phyloP scores from a whole-genome alignment of 1,140 invertebrate species.

The Drusus annulatus region DNA sequence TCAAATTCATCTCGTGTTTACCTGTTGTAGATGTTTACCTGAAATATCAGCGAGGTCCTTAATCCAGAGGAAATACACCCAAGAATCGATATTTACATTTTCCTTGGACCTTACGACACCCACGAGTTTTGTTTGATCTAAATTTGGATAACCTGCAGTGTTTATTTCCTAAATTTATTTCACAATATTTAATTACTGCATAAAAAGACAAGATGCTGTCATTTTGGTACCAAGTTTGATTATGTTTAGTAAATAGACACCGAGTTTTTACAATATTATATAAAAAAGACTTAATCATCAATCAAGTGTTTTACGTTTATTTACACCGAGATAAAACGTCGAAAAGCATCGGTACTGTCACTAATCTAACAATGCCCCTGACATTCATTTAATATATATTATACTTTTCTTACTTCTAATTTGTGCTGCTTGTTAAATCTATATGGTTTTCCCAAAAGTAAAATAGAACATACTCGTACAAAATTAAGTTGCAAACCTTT shows the following conservation, averaged over 20 bases:
- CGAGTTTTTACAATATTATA: slow-evolving; percentile 40
- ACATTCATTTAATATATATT: slow-evolving; percentile 15
- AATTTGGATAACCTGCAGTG: too few relatives aligned
- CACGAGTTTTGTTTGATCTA: too few relatives aligned
- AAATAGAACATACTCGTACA: neutral
- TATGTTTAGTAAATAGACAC: slow-evolving; percentile 35
- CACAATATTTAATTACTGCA: too few relatives aligned
- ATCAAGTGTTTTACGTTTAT: slow-evolving; percentile 12
- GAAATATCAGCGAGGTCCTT: too few relatives aligned
- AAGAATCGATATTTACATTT: too few relatives aligned
- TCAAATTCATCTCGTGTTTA: too few relatives aligned
- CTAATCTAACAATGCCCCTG: slow-evolving; percentile 1
- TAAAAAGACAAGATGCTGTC: slow-evolving; percentile 33
- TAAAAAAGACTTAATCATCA: slow-evolving; percentile 15
- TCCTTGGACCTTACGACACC: too few relatives aligned
- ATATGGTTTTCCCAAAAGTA: neutral
- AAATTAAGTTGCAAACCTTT: too few relatives aligned
- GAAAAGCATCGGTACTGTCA: neutral
- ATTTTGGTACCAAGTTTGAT: slow-evolving; percentile 7
- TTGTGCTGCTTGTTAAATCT: slow-evolving; percentile 37
- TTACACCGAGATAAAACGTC: slow-evolving; percentile 16
- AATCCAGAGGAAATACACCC: too few relatives aligned
- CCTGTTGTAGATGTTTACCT: too few relatives aligned
- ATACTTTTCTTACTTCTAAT: slow-evolving; percentile 33
- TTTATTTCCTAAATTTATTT: too few relatives aligned